Evolutionary conservation across 2,888 invertebrate genomes (phyloP).

Genomic region (Julus scandinavius): DNA sequence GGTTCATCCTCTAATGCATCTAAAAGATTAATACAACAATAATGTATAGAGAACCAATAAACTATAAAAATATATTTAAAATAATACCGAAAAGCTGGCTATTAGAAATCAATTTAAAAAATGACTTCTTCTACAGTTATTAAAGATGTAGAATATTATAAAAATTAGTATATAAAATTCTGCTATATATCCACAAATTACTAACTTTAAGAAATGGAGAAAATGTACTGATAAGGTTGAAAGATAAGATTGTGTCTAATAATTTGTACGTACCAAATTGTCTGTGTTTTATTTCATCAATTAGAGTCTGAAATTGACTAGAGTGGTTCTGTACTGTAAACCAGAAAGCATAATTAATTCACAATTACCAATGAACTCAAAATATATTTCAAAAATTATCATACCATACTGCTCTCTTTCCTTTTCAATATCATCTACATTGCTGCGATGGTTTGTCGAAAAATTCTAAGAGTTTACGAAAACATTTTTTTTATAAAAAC

Average conservation of each 20-base stretch:
- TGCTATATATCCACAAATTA: neutral
- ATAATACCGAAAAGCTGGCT: neutral
- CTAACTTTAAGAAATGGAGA: neutral
- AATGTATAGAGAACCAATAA: neutral
- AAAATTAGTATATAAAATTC: neutral
- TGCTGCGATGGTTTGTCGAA: neutral
- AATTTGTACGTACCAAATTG: neutral
- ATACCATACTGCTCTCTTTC: neutral
- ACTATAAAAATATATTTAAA: neutral
- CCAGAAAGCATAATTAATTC: neutral
- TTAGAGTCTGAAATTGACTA: neutral
- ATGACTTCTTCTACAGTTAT: neutral
- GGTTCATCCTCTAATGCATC: no score
- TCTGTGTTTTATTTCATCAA: neutral
- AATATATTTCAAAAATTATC: neutral
- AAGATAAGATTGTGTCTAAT: no score
- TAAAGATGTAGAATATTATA: neutral
- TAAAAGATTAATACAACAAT: neutral
- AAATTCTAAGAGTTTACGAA: neutral
- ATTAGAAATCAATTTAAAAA: neutral
- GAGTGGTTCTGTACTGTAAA: neutral
- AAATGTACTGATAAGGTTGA: neutral
- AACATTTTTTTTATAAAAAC: no score
- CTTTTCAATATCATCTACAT: neutral
- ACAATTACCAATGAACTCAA: neutral